phyloP scores from a whole-genome alignment of 2,113 vertebrate genomes.

The Coptodon rendalli region DNA sequence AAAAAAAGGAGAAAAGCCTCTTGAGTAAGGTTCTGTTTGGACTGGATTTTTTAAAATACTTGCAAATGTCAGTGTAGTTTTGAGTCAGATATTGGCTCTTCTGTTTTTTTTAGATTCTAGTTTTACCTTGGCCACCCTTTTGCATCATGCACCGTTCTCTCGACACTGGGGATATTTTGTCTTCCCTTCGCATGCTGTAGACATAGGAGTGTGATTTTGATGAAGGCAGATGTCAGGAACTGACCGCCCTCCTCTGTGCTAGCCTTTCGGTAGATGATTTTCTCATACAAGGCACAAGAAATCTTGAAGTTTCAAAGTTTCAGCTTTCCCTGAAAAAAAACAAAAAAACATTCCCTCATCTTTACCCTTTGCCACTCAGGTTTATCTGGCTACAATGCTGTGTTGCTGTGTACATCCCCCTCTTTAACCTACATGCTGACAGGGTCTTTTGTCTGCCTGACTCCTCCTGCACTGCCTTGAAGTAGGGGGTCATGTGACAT shows the following conservation, averaged over 20 bases:
- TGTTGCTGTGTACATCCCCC: not conserved
- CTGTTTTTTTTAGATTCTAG: not conserved
- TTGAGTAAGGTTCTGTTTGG: not conserved
- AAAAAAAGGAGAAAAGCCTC: not conserved
- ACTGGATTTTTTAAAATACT: not conserved
- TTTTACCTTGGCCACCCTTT: not conserved
- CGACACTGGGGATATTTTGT: not conserved
- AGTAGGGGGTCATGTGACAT: constrained; percentile 19
- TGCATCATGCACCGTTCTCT: not conserved
- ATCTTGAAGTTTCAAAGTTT: constrained; percentile 50
- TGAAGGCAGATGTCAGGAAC: constrained; percentile 19
- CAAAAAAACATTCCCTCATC: not conserved
- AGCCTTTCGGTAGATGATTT: constrained; percentile 18
- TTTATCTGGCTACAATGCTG: constrained; percentile 18
- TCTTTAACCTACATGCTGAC: not conserved
- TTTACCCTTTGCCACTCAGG: constrained; percentile 18
- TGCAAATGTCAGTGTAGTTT: not conserved
- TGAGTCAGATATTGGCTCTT: not conserved
- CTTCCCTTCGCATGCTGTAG: not conserved
- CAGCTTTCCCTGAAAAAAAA: constrained; percentile 22
- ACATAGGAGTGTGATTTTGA: not conserved
- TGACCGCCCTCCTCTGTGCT: not conserved
- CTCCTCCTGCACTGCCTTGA: constrained; percentile 14
- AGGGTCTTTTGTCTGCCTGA: constrained; percentile 37
- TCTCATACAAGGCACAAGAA: constrained; percentile 9